Conservation (phyloP, 2,797 vertebrate genomes). For the Anguilla pacifica region DNA sequence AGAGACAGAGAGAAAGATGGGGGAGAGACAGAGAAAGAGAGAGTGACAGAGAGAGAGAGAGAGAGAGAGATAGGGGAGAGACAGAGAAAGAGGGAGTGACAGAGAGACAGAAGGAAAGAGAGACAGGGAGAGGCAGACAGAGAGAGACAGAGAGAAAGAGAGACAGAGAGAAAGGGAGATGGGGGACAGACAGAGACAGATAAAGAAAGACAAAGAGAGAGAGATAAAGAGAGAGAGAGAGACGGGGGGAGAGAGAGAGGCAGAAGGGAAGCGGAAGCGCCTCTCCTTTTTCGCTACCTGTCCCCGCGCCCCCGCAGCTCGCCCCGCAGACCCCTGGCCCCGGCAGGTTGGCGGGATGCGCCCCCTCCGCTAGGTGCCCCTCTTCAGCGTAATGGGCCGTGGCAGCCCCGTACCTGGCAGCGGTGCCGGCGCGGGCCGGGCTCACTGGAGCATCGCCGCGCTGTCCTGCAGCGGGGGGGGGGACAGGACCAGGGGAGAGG, state of each 20-base stretch:
- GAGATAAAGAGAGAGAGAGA: not conserved
- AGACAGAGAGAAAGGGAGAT: not conserved
- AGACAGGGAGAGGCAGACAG: not conserved
- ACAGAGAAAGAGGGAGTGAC: not conserved
- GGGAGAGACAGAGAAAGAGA: not conserved
- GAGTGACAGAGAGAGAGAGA: no score
- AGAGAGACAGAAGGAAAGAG: not conserved
- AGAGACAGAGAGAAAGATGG: not conserved
- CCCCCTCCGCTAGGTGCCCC: slow-evolving; percentile 81
- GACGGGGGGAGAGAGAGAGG: not conserved
- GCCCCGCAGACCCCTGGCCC: slow-evolving; percentile 70
- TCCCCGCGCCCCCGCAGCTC: slow-evolving; percentile 77
- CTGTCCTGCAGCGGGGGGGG: slow-evolving; percentile 85
- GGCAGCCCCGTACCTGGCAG: slow-evolving; percentile 94
- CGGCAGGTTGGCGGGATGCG: slow-evolving; percentile 68
- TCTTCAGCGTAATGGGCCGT: slow-evolving; percentile 92
- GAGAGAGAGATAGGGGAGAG: no score
- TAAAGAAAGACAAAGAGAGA: slow-evolving; percentile 47
- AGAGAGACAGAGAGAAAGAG: not conserved
- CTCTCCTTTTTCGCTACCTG: slow-evolving; percentile 75
- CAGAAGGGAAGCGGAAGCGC: slow-evolving; percentile 26
- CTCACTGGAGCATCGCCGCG: slow-evolving; percentile 91
- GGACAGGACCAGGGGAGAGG: slow-evolving; percentile 67
- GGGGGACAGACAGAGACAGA: slow-evolving; percentile 46
- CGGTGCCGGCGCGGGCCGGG: slow-evolving; percentile 88